Evolutionary conservation across 2,797 vertebrate species (phyloP), one percentile per base, ranked within the genome.

Genomic region (Apogon talboti): DNA sequence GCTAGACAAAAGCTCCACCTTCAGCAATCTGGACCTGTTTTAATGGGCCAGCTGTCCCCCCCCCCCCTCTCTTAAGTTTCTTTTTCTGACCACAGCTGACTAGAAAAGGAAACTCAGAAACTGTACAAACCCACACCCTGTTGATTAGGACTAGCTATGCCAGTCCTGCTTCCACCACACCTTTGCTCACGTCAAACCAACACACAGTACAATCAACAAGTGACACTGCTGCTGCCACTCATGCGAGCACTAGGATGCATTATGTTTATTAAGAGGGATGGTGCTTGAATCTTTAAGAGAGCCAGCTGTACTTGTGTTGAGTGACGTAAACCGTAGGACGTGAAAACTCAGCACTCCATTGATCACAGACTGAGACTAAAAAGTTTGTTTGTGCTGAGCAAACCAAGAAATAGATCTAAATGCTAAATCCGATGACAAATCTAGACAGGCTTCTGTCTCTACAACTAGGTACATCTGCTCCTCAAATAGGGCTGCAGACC

Each of bases 241-340:
- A 66, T 45, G 76, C 60, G 77, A 72, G 58, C 58, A 78, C 70
- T n/a, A 59, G 62, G 76, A 87, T 79, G 78, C 66, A 66, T 71
- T 50, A 11, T 93, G 87, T 94, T 94, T 90, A 91, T 91, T 78
- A 90, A 93, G 89, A 84, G 92, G 92, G 92, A 78, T 85, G 91
- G 85, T 86, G 73, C 73, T 83, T 30, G 57, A 70, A 11, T 58
- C 54, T 28, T 63, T 67, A 76, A 66, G 74, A 65, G 73, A 57
- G 74, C 69, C 58, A 74, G 63, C 59, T 75, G 69, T 61, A 70
- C 74, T 64, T 64, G 44, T 43, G 62, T 68, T 40, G 57, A 75
- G 43, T 28, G 46, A 76, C 30, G 66, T 72, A 28, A 41, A 2
- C 16, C 2, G 30, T 16, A 1, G 30, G 14, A 78, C 54, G 33